phyloP scores from a whole-genome alignment of 2,797 vertebrate genomes.

The Glossophaga mutica region DNA sequence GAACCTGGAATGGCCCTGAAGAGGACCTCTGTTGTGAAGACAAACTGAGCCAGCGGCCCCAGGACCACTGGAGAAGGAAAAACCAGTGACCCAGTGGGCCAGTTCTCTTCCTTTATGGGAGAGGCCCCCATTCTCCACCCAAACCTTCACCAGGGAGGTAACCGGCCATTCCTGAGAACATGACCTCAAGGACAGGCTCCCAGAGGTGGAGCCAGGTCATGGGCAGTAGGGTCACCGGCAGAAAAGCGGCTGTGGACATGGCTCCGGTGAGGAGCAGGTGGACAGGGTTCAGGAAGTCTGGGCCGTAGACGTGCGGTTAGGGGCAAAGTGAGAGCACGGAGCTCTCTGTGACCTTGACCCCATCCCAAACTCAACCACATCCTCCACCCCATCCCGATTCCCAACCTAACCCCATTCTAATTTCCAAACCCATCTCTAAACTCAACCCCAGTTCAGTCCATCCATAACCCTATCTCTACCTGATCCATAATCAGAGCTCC shows the following conservation, averaged over 20 bases:
- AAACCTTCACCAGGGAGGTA: background rate
- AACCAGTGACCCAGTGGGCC: background rate
- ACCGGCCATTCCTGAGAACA: background rate
- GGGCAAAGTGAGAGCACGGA: background rate
- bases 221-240: background rate
- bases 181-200: background rate
- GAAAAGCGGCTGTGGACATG: rapidly evolving
- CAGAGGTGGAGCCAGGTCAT: background rate
- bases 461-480: background rate
- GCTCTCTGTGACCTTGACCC: background rate
- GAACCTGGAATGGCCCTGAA: background rate
- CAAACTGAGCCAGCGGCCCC: background rate
- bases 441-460: background rate
- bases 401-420: background rate
- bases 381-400: background rate
- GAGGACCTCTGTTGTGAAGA: background rate
- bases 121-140: background rate
- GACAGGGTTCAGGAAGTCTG: background rate
- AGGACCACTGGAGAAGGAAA: background rate
- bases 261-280: background rate
- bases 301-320: rapidly evolving
- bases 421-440: background rate
- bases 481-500: background rate
- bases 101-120: background rate
- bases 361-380: background rate